phyloP scores from a whole-genome alignment of 2,113 vertebrate species.

The Callaeas wilsoni region DNA sequence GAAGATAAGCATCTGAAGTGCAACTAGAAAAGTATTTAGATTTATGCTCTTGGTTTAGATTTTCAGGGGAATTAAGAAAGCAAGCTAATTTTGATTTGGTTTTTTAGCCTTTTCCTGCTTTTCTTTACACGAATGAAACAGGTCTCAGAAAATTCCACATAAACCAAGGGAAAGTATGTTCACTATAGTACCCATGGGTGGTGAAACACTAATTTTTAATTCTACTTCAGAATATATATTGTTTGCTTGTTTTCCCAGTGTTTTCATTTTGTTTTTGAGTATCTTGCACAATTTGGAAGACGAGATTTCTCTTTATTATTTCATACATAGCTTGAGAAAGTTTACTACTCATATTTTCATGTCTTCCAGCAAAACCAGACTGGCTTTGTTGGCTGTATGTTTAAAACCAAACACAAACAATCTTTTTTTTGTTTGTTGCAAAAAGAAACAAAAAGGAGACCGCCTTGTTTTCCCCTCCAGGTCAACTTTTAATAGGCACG shows the following conservation, averaged over 20 bases:
- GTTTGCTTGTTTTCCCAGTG: background rate
- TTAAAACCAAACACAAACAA: constrained; percentile 3
- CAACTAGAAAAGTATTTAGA: background rate
- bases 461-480: background rate
- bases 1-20: background rate
- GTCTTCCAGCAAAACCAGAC: constrained; percentile 33
- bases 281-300: background rate
- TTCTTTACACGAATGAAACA: background rate
- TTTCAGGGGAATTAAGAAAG: background rate
- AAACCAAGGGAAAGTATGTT: background rate
- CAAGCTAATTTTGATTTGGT: background rate
- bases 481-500: constrained; percentile 9
- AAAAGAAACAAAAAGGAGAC: background rate
- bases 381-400: background rate
- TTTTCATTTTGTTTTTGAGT: background rate
- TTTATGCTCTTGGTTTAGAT: background rate
- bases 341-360: background rate
- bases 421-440: background rate
- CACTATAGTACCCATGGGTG: background rate
- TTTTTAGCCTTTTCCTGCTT: background rate
- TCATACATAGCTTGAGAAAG: background rate
- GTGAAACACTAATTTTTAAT: background rate
- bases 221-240: background rate
- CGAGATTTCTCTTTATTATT: background rate
- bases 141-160: background rate